Evolutionary conservation across 2,113 vertebrate genomes (phyloP), one percentile per base, ranked within the genome.

Genomic region (Cololabis saira): DNA sequence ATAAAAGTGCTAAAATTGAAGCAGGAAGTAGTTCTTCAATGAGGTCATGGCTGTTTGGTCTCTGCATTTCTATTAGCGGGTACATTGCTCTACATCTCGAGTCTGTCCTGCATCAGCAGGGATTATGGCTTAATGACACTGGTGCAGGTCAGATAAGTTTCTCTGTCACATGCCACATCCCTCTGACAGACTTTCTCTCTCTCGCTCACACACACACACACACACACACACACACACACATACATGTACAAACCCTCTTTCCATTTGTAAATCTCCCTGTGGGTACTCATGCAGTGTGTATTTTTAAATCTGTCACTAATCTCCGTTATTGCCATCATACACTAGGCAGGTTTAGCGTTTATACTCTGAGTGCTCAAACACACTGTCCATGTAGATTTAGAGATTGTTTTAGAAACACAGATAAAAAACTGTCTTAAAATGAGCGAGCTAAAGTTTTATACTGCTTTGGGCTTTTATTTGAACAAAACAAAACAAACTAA

Each of bases 271-370:
- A 85, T 83, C 83, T 74, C 67, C 74, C 71, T 81, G 70, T 49
- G 78, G 71, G 74, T 81, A 85, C 80, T 90, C 84, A 87, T 76
- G 61, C 67, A 62, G 58, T 70, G 69, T 69, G 40, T 76, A 61
- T 67, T 85, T 90, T 81, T 78, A 80, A 89, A 87, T 87, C 74
- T 80, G 74, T 66, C 74, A 67, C 65, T 83, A 89, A 90, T 80
- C 78, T 80, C 40, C 66, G 67, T 84, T 83, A 89, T 89, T 88
- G 81, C 81, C 82, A 81, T 67, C 67, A 68, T 67, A 68, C 59
- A 52, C 71, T 63, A 61, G 60, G 63, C 65, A 80, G 79, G 74
- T 78, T 87, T 74, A 68, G 53, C 37, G 57, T 81, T 71, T 47
- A 84, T 74, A 71, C 55, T 70, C 49, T 62, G 10, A 2, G 12